Evolutionary conservation across 2,797 vertebrate species (phyloP), one percentile per base, ranked within the genome.

Genomic region (Acanthurus lineatus): DNA sequence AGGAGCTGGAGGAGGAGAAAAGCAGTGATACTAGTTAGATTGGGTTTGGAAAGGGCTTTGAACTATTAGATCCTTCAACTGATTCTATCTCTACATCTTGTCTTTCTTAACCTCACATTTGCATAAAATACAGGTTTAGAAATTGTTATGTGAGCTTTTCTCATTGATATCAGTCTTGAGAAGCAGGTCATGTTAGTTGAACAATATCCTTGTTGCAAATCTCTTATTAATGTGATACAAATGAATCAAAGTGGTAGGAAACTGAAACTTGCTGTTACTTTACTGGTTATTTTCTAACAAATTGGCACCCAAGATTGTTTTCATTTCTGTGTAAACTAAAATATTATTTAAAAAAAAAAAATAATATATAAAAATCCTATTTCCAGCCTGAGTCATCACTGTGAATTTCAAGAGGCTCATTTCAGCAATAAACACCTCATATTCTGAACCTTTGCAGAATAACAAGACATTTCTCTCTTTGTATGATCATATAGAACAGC

Each of bases 401-500:
- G 3, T 40, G 16, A 35, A 20, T 48, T 48, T 42, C 17, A 54
- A 42, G 16, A 15, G n/a, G 48, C 25, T 48, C 7, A 25, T 35
- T 67, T 22, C 48, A 40, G 25, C 25, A 25, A 25, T 25, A 25
- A 25, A 25, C 25, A 25, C 25, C 25, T 76, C 22, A 54, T 19
- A 54, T 64, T 67, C 47, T 0, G 40, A 77, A 40, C 59, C 44
- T 72, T 54, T 9, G 15, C 60, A 81, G 56, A 47, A 45, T 28
- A 62, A 25, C 25, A 25, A 25, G 25, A 25, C 25, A 3, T 25
- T 44, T 32, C 48, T 47, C 44, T 8, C 28, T 47, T 60, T 4
- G 17, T 19, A 59, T 42, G 8, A 76, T 56, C 8, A 52, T 28
- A 0, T 32, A 3, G 54, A 48, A 69, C 79, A 72, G 80, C 42